A percentile compares a stretch with the other conserved stretches of the same genome.
phyloP scores from a whole-genome alignment of 2,888 invertebrate genomes.

The Stomorhina lunata region DNA sequence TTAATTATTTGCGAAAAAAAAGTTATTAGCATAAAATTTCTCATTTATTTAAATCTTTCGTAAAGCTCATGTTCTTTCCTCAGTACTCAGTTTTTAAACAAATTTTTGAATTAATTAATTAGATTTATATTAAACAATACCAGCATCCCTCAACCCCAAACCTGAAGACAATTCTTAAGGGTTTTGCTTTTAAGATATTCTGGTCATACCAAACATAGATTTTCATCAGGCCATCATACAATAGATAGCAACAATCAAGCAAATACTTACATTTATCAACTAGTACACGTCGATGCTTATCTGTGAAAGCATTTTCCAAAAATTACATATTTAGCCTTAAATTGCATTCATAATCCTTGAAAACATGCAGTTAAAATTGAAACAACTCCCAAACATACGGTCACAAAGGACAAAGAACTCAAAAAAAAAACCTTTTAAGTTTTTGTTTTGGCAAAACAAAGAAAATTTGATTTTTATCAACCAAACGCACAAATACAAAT shows the following conservation, averaged over 20 bases:
- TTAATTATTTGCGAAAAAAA: no score
- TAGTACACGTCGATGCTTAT: constrained; percentile 41
- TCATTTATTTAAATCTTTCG: no score
- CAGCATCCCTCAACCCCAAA: not conserved
- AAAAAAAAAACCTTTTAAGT: constrained; percentile 38
- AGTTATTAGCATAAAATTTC: no score
- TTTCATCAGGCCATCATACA: not conserved
- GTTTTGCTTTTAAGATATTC: not conserved
- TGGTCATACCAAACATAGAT: not conserved
- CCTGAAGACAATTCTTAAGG: not conserved
- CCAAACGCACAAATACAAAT: constrained; percentile 50
- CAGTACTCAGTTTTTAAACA: no score
- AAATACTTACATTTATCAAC: constrained; percentile 21
- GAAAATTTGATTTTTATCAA: constrained; percentile 59
- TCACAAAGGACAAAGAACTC: not conserved
- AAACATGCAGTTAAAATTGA: constrained; percentile 34
- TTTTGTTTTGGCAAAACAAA: constrained; percentile 27
- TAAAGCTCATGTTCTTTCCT: no score
- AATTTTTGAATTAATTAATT: no score
- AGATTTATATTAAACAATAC: not conserved
- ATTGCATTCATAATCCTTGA: constrained; percentile 55
- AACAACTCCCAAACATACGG: constrained; percentile 9
- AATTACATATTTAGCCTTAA: constrained; percentile 23
- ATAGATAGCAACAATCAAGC: not conserved
- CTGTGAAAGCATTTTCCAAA: not conserved